Percentiles rank a stretch among this genome's conserved stretches.
Evolutionary conservation across 2,797 vertebrate genomes (phyloP).

Genomic region (Lacerta viridis): DNA sequence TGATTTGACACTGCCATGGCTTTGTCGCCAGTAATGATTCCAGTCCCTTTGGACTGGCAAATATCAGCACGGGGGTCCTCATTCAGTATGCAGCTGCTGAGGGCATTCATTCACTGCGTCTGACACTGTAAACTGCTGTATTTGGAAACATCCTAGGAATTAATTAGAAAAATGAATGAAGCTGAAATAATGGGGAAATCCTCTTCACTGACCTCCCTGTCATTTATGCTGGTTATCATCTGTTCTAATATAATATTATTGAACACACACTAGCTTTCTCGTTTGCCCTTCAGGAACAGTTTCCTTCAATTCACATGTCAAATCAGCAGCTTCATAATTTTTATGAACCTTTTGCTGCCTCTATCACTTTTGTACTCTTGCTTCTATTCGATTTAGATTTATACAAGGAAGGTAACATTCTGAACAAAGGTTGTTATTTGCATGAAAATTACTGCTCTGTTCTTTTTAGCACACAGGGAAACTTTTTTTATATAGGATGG

Average conservation of each 20-base stretch:
- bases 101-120: not conserved
- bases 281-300: slow-evolving; percentile 67
- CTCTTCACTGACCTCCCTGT: slow-evolving; percentile 68
- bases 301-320: slow-evolving; percentile 71
- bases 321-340: slow-evolving; percentile 66
- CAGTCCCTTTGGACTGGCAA: not conserved
- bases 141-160: slow-evolving; percentile 58
- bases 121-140: not conserved
- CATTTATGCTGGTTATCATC: slow-evolving; percentile 63
- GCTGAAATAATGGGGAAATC: slow-evolving; percentile 52
- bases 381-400: slow-evolving; percentile 41
- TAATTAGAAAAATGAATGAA: slow-evolving; percentile 70
- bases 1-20: not conserved
- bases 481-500: slow-evolving; percentile 46
- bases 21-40: not conserved
- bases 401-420: slow-evolving; percentile 43
- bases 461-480: slow-evolving; percentile 52
- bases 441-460: slow-evolving; percentile 61
- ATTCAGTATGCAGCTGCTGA: not conserved
- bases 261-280: slow-evolving; percentile 47
- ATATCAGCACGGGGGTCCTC: not conserved
- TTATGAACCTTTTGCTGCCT: slow-evolving; percentile 34
- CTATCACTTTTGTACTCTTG: slow-evolving; percentile 42
- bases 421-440: slow-evolving; percentile 2
- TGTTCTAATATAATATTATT: slow-evolving; percentile 58